Evolutionary conservation across 2,888 invertebrate species (phyloP).

Genomic region (Leptinotarsa juncta): DNA sequence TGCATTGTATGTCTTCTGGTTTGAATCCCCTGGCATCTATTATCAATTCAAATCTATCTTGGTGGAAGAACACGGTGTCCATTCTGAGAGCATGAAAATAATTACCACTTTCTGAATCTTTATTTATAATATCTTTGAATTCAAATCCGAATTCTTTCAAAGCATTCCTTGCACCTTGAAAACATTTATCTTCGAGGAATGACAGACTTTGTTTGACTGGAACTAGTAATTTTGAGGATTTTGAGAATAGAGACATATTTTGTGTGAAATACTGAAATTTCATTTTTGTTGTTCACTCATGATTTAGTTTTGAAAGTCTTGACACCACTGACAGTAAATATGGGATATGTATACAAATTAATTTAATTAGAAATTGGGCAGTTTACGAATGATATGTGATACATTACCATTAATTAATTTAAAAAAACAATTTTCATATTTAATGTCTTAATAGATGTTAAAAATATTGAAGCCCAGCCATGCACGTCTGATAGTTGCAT

Average conservation of each 20-base stretch:
- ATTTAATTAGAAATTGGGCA: too few species aligned
- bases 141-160: conserved; percentile 37
- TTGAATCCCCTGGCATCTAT: conserved; percentile 53
- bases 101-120: neutral
- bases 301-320: conserved; percentile 1
- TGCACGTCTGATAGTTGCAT: too few species aligned
- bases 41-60: conserved; percentile 44
- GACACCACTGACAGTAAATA: conserved; percentile 3
- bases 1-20: conserved; percentile 53
- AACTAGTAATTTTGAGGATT: conserved; percentile 37
- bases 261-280: conserved; percentile 10
- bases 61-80: conserved; percentile 43
- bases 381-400: too few species aligned
- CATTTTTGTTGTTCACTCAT: conserved; percentile 10
- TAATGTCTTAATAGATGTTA: too few species aligned
- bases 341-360: too few species aligned
- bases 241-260: conserved; percentile 31
- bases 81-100: conserved; percentile 30
- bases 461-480: too few species aligned
- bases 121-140: conserved; percentile 25
- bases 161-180: conserved; percentile 27
- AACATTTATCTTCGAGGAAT: conserved; percentile 37
- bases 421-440: too few species aligned
- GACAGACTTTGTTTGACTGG: conserved; percentile 35
- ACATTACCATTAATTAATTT: too few species aligned